A percentile compares a stretch with the other conserved stretches of the same genome.
Conservation (phyloP, 2,113 vertebrate species). For the Oncorhynchus keta region DNA sequence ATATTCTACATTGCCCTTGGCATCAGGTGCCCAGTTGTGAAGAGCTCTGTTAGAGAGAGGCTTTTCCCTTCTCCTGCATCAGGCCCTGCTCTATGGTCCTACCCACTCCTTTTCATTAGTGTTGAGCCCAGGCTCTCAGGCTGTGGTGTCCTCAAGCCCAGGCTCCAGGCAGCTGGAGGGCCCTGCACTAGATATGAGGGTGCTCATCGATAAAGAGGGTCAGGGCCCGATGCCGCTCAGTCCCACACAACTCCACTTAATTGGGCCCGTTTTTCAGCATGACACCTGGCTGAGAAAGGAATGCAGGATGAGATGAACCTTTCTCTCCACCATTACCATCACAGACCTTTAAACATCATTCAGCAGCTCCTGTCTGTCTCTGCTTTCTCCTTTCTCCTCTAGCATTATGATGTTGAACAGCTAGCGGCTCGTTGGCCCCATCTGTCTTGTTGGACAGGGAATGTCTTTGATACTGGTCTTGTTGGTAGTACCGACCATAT, state of each 20-base stretch:
- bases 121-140: not conserved
- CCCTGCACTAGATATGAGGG: slow-evolving; percentile 16
- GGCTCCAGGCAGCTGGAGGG: not conserved
- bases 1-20: not conserved
- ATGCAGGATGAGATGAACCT: slow-evolving; percentile 15
- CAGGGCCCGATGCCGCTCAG: slow-evolving; percentile 9
- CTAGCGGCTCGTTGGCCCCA: not conserved
- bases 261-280: slow-evolving; percentile 14
- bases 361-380: not conserved
- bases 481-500: no score
- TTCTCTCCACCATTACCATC: not conserved
- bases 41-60: not conserved
- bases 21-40: slow-evolving; percentile 23
- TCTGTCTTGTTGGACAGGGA: not conserved
- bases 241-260: slow-evolving; percentile 11
- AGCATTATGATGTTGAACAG: not conserved
- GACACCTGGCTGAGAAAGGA: slow-evolving; percentile 39
- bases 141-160: slow-evolving; percentile 16
- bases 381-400: not conserved
- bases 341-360: not conserved
- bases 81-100: slow-evolving; percentile 5
- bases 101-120: slow-evolving; percentile 32
- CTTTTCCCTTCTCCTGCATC: not conserved
- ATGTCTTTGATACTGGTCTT: not conserved
- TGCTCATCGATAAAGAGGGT: slow-evolving; percentile 11